Base-by-base conservation (phyloP, 37 sponge, comb jelly and placozoan species). In the Axinella damicornis region DNA sequence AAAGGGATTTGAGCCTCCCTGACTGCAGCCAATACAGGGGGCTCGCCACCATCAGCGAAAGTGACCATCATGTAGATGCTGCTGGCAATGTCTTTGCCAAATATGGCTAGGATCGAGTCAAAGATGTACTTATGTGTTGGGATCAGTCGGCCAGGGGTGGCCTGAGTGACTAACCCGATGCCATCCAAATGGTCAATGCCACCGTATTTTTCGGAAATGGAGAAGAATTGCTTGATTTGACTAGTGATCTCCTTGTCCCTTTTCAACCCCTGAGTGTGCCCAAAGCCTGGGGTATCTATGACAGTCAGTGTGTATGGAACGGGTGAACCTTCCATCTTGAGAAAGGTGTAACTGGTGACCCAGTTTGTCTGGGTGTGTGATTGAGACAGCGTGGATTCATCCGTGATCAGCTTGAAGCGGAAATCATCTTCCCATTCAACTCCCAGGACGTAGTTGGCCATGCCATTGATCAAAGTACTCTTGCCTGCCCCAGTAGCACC, bases 401-500 rank as follows among this genome's bases (percentile, higher is more conserved):
- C 88, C n/a, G 35, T 33, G 22, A 89, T 77, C 74, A 93, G 41
- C 53, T 76, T 85, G 75, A 93, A 86, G 24, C 94, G 94, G 74
- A 87, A 93, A 28, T 82, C 33, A 67, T 89, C 76, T 58, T 93
- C 80, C 90, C 90, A 89, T 24, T 78, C 17, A 9, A 93, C 90
- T 21, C 94, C 94, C 66, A 86, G 62, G 28, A 89, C 2, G 79
- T 86, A 89, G 37, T 93, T 93, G 63, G 57, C 83, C 52, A 93
- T 78, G 20, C 87, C 90, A 74, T 93, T 89, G 71, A 93, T 89
- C 15, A 93, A 70, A 6, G 94, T 89, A 24, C 63, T 93, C 66
- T 93, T 93, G 16, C 94, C 94, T 2, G 94, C 87, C 4, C 94
- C 94, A 55, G 94, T 89, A 17, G 94, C 90, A 20, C 94, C 94